phyloP scores from a whole-genome alignment of 2,113 vertebrate species.

The Thryonomys swinderianus region DNA sequence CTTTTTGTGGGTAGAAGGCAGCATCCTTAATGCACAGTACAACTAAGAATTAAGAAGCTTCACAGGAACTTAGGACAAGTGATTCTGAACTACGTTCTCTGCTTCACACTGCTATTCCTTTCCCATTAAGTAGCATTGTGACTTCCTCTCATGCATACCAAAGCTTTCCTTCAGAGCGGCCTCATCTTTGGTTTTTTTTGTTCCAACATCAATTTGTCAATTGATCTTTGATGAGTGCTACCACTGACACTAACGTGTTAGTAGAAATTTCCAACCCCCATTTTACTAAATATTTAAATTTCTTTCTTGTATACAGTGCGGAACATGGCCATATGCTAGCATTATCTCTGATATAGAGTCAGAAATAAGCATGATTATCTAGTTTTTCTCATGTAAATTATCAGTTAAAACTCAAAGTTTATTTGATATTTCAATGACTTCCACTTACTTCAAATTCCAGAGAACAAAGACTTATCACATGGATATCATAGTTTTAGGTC shows the following conservation, averaged over 20 bases:
- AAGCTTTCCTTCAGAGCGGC: background rate
- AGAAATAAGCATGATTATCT: background rate
- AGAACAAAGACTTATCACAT: background rate
- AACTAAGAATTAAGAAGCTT: background rate
- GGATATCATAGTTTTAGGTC: background rate
- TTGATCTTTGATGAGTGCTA: background rate
- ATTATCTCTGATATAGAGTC: background rate
- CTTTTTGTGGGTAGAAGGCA: background rate
- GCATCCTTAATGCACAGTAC: background rate
- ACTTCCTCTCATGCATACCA: background rate
- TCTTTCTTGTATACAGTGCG: background rate
- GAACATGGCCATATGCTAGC: background rate
- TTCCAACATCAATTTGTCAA: background rate
- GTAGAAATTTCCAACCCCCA: background rate
- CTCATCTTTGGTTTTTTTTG: background rate
- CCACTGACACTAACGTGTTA: background rate
- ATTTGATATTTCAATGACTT: slow-evolving; percentile 24
- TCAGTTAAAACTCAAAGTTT: slow-evolving; percentile 20
- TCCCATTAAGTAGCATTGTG: background rate
- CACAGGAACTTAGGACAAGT: background rate
- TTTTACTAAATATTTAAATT: background rate
- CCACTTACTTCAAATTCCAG: background rate
- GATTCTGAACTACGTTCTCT: background rate
- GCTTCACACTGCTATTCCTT: background rate
- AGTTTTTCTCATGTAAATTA: background rate